Conservation (phyloP, 2,888 invertebrate genomes). For the Eristalis arbustorum region DNA sequence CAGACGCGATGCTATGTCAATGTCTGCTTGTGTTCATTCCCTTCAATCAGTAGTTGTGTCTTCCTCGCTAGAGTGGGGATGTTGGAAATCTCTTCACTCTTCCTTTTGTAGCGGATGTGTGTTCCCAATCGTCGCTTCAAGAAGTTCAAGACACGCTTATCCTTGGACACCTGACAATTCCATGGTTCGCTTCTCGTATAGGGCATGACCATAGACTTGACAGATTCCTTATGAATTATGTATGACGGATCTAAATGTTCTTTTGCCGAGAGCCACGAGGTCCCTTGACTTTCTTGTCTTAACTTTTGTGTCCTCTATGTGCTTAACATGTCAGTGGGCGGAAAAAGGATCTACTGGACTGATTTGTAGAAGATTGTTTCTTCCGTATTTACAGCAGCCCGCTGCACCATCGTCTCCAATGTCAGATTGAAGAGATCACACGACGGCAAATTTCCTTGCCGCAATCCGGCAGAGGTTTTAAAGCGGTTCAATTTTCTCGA, state of each 20-base stretch:
- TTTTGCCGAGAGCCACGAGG: conserved; percentile 92
- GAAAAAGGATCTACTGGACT: conserved; percentile 49
- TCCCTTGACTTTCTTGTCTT: conserved; percentile 87
- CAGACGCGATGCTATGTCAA: too few species aligned
- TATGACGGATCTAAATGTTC: conserved; percentile 95
- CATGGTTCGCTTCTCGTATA: conserved; percentile 99
- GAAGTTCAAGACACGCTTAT: conserved; percentile 98
- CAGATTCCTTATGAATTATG: conserved; percentile 98
- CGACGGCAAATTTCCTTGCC: too few species aligned
- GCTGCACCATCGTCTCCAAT: too few species aligned
- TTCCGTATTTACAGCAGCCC: too few species aligned
- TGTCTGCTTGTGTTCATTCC: conserved; percentile 29
- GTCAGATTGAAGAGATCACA: too few species aligned
- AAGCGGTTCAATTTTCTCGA: too few species aligned
- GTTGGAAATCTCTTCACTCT: conserved; percentile 98
- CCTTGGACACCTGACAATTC: conserved; percentile 99
- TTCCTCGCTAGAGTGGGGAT: conserved; percentile 98
- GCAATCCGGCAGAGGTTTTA: too few species aligned
- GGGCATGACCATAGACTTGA: conserved; percentile 98
- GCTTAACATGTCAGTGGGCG: conserved; percentile 66
- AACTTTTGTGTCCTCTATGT: conserved; percentile 96
- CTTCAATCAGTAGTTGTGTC: conserved; percentile 86
- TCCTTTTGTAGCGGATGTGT: conserved; percentile 99
- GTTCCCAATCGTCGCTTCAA: conserved; percentile 97
- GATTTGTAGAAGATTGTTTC: too few species aligned